Percentiles rank a stretch among this genome's conserved stretches.
phyloP scores from a whole-genome alignment of 2,797 vertebrate genomes.

The Zalophus californianus region DNA sequence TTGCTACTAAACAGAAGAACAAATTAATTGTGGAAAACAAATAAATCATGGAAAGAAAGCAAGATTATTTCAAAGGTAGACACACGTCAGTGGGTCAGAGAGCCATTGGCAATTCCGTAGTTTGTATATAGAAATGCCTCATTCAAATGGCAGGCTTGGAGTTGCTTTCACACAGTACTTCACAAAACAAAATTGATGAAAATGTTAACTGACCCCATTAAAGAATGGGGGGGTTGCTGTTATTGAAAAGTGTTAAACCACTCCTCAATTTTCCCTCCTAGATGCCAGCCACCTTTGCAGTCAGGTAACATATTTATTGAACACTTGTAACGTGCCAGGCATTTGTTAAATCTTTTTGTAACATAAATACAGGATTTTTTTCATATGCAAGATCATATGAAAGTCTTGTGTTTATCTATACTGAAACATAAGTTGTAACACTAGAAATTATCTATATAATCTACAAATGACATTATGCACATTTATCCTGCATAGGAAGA shows the following conservation, averaged over 20 bases:
- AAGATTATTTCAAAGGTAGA: not conserved
- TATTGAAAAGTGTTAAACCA: not conserved
- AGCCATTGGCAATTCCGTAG: not conserved
- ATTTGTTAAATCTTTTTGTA: slow-evolving; percentile 3
- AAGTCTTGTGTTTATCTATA: not conserved
- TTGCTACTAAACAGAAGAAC: not conserved
- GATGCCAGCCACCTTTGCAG: not conserved
- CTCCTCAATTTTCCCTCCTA: not conserved
- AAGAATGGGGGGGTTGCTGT: not conserved
- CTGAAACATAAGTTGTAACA: not conserved
- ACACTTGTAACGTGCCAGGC: not conserved
- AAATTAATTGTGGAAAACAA: slow-evolving; percentile 17
- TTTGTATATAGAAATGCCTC: not conserved
- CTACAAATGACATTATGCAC: not conserved
- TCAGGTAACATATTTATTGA: not conserved
- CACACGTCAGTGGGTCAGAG: not conserved
- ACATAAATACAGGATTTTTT: not conserved
- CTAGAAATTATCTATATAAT: not conserved
- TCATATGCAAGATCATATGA: not conserved
- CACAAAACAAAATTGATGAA: not conserved
- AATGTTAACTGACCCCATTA: not conserved
- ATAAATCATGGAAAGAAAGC: not conserved
- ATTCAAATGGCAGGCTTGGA: not conserved
- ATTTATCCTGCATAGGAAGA: not conserved
- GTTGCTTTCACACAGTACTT: not conserved